Percentiles rank a stretch among this genome's conserved stretches.
phyloP scores from a whole-genome alignment of 2,113 vertebrate genomes.

The Toxostoma redivivum region DNA sequence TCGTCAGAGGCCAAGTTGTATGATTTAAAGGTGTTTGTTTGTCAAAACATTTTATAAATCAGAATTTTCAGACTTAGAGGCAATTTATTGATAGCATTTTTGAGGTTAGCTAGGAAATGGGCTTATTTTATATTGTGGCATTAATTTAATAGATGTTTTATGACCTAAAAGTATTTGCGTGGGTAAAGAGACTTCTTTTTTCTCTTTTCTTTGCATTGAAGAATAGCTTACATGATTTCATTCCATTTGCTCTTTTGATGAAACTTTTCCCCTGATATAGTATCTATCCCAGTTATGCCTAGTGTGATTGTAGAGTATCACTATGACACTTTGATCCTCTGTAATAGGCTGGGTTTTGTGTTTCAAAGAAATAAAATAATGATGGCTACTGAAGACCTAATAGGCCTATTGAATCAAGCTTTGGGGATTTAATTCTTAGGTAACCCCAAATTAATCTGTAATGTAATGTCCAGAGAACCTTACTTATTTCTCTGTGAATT shows the following conservation, averaged over 20 bases:
- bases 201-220: not conserved
- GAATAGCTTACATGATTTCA: not conserved
- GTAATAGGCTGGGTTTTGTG: not conserved
- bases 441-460: not conserved
- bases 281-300: not conserved
- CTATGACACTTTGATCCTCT: not conserved
- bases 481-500: not conserved
- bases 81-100: constrained; percentile 1
- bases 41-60: constrained; percentile 44
- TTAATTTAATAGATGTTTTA: constrained; percentile 7
- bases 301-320: not conserved
- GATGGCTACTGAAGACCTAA: not conserved
- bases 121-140: not conserved
- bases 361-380: not conserved
- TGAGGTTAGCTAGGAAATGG: not conserved
- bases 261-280: not conserved
- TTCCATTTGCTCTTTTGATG: not conserved
- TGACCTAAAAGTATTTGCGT: constrained; percentile 36
- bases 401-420: not conserved
- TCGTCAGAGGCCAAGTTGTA: constrained; percentile 65
- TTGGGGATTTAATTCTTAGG: not conserved
- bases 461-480: not conserved
- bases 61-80: not conserved
- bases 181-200: not conserved
- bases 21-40: constrained; percentile 53